Conservation (phyloP, 2,797 vertebrate genomes). For the Mormyrus proboscirostris region DNA sequence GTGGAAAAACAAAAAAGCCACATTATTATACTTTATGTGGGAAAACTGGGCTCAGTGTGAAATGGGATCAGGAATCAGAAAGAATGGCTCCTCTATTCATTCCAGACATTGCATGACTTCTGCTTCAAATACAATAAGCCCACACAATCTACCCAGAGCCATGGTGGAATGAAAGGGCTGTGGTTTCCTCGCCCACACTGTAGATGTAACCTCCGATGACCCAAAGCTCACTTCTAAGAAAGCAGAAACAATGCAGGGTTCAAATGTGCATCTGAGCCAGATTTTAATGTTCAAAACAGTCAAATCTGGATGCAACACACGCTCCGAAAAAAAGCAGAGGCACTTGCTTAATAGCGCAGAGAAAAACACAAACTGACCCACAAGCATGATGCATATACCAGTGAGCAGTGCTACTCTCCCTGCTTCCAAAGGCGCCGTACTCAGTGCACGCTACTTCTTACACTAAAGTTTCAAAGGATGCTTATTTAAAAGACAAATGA, state of each 20-base stretch:
- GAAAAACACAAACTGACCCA: background rate
- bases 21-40: background rate
- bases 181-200: conserved; percentile 38
- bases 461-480: background rate
- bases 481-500: background rate
- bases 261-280: conserved; percentile 2
- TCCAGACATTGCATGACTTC: conserved; percentile 38
- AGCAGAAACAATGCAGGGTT: conserved; percentile 11
- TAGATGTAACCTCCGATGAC: conserved; percentile 18
- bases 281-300: background rate
- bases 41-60: background rate
- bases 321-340: background rate
- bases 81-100: conserved; percentile 38
- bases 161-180: conserved; percentile 37
- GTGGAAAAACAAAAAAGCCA: conserved; percentile 3
- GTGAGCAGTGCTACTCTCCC: background rate
- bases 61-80: background rate
- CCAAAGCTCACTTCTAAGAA: conserved; percentile 29
- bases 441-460: background rate
- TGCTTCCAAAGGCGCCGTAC: background rate
- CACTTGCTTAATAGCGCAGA: background rate
- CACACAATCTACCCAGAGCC: conserved; percentile 38
- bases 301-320: background rate
- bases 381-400: background rate
- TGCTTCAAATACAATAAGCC: conserved; percentile 48